These are phyloP conservation scores for Eilema depressum DNA, from an alignment of 2,888 invertebrate genomes.

Conservation along the genomic window DNA sequence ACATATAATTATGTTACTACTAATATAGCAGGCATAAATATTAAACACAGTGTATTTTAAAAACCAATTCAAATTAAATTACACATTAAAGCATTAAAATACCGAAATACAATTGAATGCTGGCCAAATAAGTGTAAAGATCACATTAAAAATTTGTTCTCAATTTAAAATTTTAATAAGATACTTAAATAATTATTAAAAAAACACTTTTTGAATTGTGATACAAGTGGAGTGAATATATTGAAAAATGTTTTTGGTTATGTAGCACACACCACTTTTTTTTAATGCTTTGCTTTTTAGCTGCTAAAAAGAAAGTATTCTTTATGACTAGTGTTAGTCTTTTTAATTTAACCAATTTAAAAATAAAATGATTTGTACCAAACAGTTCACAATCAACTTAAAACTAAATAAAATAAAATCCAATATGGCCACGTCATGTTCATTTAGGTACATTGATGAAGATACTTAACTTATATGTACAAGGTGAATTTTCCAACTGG, in stretches of 20 bases:
- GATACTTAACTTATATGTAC: background rate
- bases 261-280: background rate
- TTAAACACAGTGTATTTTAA: conserved; percentile 13
- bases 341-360: conserved; percentile 49
- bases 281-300: background rate
- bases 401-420: conserved; percentile 55
- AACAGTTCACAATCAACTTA: conserved; percentile 34
- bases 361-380: conserved; percentile 44
- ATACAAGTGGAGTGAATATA: background rate
- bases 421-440: conserved; percentile 65
- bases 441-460: conserved; percentile 54
- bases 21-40: background rate
- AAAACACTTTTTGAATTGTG: background rate
- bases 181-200: no score
- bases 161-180: background rate
- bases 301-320: background rate
- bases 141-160: background rate
- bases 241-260: background rate
- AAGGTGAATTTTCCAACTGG: no score
- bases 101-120: conserved; percentile 27
- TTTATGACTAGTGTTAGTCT: conserved; percentile 74
- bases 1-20: conserved; percentile 12
- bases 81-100: conserved; percentile 31
- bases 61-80: conserved; percentile 29
- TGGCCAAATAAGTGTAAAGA: conserved; percentile 22